These are phyloP conservation scores for Danio tinwini DNA, from an alignment of 2,797 vertebrate genomes.

Conservation along the genomic window DNA sequence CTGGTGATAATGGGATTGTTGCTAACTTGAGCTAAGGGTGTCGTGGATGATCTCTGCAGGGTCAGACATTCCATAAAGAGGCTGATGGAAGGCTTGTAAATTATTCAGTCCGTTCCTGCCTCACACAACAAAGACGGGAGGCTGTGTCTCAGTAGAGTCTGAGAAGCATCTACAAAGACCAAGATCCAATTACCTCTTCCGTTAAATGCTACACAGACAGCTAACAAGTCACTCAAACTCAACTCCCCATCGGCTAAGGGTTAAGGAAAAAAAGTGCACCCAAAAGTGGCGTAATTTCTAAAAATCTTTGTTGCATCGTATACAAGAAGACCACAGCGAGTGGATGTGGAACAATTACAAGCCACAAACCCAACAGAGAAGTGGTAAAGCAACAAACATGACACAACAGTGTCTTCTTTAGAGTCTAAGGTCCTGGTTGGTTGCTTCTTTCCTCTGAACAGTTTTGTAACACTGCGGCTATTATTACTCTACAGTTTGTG, in stretches of 20 bases:
- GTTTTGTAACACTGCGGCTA: slow-evolving; percentile 26
- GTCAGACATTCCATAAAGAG: slow-evolving; percentile 47
- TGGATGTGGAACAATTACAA: background rate
- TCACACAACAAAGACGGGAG: slow-evolving; percentile 57
- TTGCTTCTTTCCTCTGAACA: slow-evolving; percentile 1
- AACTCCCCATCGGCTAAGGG: background rate
- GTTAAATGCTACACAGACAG: slow-evolving; percentile 39
- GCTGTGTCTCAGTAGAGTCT: slow-evolving; percentile 45
- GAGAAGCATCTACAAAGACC: slow-evolving; percentile 59
- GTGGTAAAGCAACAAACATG: slow-evolving; percentile 48
- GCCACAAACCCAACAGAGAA: slow-evolving; percentile 47
- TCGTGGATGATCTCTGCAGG: slow-evolving; percentile 43
- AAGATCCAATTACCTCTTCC: slow-evolving; percentile 52
- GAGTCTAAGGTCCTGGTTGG: slow-evolving; percentile 4
- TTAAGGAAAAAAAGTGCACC: background rate
- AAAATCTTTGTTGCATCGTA: slow-evolving; percentile 24
- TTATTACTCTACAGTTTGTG: slow-evolving; percentile 6
- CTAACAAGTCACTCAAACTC: slow-evolving; percentile 29
- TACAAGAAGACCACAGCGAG: background rate
- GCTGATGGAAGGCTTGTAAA: slow-evolving; percentile 57
- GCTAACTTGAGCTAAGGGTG: slow-evolving; percentile 37
- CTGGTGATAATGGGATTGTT: slow-evolving; percentile 42
- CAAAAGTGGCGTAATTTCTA: slow-evolving; percentile 30
- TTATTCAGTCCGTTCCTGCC: slow-evolving; percentile 60
- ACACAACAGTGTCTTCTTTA: slow-evolving; percentile 41